phyloP scores from a whole-genome alignment of 2,113 vertebrate species.

The Chlorocebus sabaeus region DNA sequence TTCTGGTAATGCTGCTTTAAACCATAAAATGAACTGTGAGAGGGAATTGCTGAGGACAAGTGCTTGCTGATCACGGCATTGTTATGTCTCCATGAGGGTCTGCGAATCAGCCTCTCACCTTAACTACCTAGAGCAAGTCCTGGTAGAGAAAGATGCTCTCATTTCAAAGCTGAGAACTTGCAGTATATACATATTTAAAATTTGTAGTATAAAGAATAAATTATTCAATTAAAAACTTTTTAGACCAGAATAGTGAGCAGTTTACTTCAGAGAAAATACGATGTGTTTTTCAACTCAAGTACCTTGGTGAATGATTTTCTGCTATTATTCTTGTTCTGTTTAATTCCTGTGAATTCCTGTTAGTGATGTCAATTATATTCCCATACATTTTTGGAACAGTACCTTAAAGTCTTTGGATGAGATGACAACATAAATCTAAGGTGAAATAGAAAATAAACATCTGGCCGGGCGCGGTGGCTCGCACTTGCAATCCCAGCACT shows the following conservation, averaged over 20 bases:
- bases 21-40: background rate
- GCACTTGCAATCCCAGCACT: too few species aligned
- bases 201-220: background rate
- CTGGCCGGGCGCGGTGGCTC: too few species aligned
- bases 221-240: background rate
- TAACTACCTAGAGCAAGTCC: background rate
- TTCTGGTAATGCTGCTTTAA: background rate
- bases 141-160: background rate
- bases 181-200: background rate
- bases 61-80: background rate
- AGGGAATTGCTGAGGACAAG: background rate
- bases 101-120: background rate
- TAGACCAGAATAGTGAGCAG: background rate
- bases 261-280: background rate
- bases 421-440: background rate
- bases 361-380: background rate
- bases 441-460: conserved; percentile 3
- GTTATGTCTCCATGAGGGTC: rapidly evolving
- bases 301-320: background rate
- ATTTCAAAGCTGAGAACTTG: background rate
- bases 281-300: background rate
- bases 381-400: conserved; percentile 16
- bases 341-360: background rate
- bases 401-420: conserved; percentile 1
- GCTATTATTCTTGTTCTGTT: background rate